Percentiles rank a stretch among this genome's conserved stretches.
Conservation (phyloP, 1,140 invertebrate species). For the fruit fly (Drosophila melanogaster) region DNA sequence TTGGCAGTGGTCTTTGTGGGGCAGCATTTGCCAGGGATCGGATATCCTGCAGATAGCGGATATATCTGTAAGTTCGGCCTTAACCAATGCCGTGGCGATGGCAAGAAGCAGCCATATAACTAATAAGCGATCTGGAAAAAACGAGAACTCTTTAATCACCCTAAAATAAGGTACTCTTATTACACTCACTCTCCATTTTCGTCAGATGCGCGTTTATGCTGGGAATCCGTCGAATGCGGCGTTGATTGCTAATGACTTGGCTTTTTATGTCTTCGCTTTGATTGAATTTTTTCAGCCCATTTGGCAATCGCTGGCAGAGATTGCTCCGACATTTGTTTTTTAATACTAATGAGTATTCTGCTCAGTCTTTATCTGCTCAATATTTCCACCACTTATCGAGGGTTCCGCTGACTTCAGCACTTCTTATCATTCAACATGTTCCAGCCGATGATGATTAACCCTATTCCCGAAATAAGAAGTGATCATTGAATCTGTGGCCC, state of each 20-base stretch:
- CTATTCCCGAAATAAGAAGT: slow-evolving; percentile 5
- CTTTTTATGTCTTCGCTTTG: slow-evolving; percentile 40
- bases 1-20: slow-evolving; percentile 44
- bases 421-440: slow-evolving; percentile 29
- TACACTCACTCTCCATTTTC: slow-evolving; percentile 27
- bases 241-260: slow-evolving; percentile 2
- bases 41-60: slow-evolving; percentile 15
- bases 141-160: not conserved
- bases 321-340: slow-evolving; percentile 32
- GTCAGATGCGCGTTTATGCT: slow-evolving; percentile 2
- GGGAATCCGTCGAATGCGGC: slow-evolving; percentile 32
- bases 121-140: slow-evolving; percentile 1
- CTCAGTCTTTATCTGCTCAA: slow-evolving; percentile 26
- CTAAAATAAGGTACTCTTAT: not conserved
- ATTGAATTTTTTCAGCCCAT: slow-evolving; percentile 34
- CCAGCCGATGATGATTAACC: slow-evolving; percentile 25
- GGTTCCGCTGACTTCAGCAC: slow-evolving; percentile 4
- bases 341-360: slow-evolving; percentile 48
- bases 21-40: slow-evolving; percentile 30
- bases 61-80: not conserved
- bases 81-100: not conserved
- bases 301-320: slow-evolving; percentile 40
- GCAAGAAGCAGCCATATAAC: slow-evolving; percentile 13
- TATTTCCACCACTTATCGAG: slow-evolving; percentile 4
- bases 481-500: slow-evolving; percentile 19